These are phyloP conservation scores for Podotricha telesiphe DNA, from an alignment of 2,888 invertebrate genomes.

Conservation along the genomic window DNA sequence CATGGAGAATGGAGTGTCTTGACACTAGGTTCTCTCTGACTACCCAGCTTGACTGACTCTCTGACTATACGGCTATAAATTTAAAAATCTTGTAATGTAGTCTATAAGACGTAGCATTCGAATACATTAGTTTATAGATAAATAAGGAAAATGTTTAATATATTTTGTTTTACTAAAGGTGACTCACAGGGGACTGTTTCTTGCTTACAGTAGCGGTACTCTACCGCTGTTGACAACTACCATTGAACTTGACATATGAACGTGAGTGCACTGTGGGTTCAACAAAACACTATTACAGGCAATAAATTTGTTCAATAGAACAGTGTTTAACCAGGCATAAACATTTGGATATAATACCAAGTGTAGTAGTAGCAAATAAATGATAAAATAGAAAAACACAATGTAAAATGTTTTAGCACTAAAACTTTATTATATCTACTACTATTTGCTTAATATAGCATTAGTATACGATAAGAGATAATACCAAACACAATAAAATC, in stretches of 20 bases:
- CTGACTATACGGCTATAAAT: too few relatives aligned
- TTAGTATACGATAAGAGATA: slow-evolving; percentile 1
- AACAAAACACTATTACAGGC: neutral
- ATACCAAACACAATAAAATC: slow-evolving; percentile 3
- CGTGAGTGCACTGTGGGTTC: neutral
- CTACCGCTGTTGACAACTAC: neutral
- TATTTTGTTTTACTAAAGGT: neutral
- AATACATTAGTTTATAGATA: neutral
- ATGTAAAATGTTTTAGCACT: neutral
- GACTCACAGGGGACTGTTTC: neutral
- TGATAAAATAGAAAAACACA: slow-evolving; percentile 5
- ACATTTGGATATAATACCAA: too few relatives aligned
- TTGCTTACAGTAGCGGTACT: neutral
- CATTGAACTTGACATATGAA: neutral
- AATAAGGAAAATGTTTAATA: neutral
- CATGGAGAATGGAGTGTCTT: too few relatives aligned
- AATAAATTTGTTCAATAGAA: neutral
- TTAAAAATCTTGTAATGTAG: neutral
- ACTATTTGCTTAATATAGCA: neutral
- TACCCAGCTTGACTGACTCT: too few relatives aligned
- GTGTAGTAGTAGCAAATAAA: neutral
- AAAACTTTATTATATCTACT: slow-evolving; percentile 1
- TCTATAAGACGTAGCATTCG: neutral
- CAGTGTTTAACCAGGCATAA: too few relatives aligned
- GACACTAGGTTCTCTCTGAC: too few relatives aligned